These are phyloP conservation scores for Aleiodes alternator DNA, from an alignment of 2,888 invertebrate genomes.

Conservation along the genomic window DNA sequence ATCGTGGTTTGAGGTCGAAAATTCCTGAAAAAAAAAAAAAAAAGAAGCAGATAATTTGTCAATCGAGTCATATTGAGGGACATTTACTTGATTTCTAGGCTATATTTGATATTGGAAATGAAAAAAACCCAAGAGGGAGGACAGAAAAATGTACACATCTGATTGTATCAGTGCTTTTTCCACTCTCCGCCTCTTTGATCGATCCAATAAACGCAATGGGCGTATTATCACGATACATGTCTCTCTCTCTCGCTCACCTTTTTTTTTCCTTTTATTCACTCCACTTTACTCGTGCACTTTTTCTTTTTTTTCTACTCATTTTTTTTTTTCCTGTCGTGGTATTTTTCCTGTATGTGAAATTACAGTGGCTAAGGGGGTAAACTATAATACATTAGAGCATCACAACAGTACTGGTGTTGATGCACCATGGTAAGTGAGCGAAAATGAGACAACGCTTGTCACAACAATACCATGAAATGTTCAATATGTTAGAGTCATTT, in stretches of 20 bases:
- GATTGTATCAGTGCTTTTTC: conserved; percentile 47
- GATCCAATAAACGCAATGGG: conserved; percentile 56
- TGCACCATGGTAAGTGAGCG: conserved; percentile 16
- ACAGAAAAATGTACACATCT: conserved; percentile 26
- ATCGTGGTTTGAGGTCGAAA: too few species aligned
- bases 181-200: conserved; percentile 51
- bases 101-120: not conserved
- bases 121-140: not conserved
- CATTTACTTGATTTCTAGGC: too few species aligned
- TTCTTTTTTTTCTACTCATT: conserved; percentile 6
- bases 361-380: conserved; percentile 24
- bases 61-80: too few species aligned
- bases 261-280: not conserved
- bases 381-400: conserved; percentile 37
- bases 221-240: conserved; percentile 48
- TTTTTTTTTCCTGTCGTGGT: conserved; percentile 20
- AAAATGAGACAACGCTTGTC: conserved; percentile 36
- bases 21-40: too few species aligned
- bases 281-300: conserved; percentile 3
- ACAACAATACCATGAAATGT: conserved; percentile 12
- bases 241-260: conserved; percentile 12
- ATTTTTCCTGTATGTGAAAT: conserved; percentile 41
- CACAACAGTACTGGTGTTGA: conserved; percentile 35
- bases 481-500: conserved; percentile 17
- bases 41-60: too few species aligned